Evolutionary conservation across 2,797 vertebrate species (phyloP).

Genomic region (Amniataba percoides): DNA sequence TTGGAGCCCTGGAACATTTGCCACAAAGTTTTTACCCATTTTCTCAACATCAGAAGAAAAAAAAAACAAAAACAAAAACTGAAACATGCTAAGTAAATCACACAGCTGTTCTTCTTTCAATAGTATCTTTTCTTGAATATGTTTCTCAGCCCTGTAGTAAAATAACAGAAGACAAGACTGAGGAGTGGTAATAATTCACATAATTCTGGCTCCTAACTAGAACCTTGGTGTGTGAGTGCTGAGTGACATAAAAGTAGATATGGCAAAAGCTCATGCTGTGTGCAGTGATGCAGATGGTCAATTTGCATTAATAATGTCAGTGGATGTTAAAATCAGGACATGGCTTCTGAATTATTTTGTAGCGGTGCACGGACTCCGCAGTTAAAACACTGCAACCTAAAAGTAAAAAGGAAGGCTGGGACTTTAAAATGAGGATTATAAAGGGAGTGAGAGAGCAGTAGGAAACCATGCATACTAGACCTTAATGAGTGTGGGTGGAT

Average conservation of each 20-base stretch:
- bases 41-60: conserved; percentile 28
- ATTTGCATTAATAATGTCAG: conserved; percentile 40
- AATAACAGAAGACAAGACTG: conserved; percentile 26
- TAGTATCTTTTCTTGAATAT: conserved; percentile 15
- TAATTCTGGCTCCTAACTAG: background rate
- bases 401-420: conserved; percentile 22
- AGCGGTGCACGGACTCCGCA: conserved; percentile 10
- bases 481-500: conserved; percentile 57
- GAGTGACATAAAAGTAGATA: conserved; percentile 17
- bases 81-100: conserved; percentile 29
- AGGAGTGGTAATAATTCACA: background rate
- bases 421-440: conserved; percentile 35
- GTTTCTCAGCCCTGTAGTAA: conserved; percentile 29
- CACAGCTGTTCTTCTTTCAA: conserved; percentile 33
- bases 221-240: background rate
- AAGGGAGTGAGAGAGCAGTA: conserved; percentile 12
- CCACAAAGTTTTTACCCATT: conserved; percentile 21
- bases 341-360: conserved; percentile 27
- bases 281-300: conserved; percentile 26
- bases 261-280: background rate
- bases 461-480: conserved; percentile 19
- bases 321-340: conserved; percentile 28
- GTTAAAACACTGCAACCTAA: conserved; percentile 18
- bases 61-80: conserved; percentile 2
- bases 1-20: conserved; percentile 15